Evolutionary conservation across 35 echinoderm and acorn worm genomes (phyloP), one percentile per base, ranked within the genome.

Genomic region (Heliocidaris tuberculata): DNA sequence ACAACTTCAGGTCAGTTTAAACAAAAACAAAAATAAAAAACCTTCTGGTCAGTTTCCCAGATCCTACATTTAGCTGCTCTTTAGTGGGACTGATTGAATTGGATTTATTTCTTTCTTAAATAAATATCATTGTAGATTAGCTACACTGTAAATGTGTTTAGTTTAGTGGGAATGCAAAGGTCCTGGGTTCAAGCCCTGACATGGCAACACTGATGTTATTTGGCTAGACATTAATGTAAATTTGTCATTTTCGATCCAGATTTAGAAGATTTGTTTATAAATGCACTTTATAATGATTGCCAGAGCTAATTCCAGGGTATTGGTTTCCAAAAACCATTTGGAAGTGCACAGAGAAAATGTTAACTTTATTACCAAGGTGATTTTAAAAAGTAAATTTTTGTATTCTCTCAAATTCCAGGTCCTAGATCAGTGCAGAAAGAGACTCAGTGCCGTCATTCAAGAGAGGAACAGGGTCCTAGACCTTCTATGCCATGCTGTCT

Each of bases 1-100:
- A 97, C 98, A 99, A 88, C 95, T 99, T 52, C 98, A 99, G 98
- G 98, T 97, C n/a, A n/a, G n/a, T n/a, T n/a, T n/a, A n/a, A n/a
- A n/a, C n/a, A n/a, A n/a, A n/a, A n/a, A n/a, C n/a, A n/a, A n/a
- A n/a, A n/a, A n/a, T n/a, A n/a, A n/a, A n/a, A n/a, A n/a, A n/a
- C n/a, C n/a, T n/a, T n/a, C n/a, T n/a, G n/a, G n/a, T n/a, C n/a
- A 95, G 59, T 71, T 89, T 89, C 31, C 31, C 29, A 0, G 16
- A 59, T 60, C 59, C 12, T n/a, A n/a, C n/a, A n/a, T n/a, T n/a
- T n/a, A n/a, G n/a, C 19, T 30, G 31, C 30, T 47, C 10, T n/a
- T 90, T 0, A 50, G 8, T 21, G 85, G 5, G 15, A 86, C 30
- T 1, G 9, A 31, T 48, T 52, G 31, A 49, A 56, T 0, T 88